phyloP scores from a whole-genome alignment of 2,797 vertebrate species.

The Rhinatrema bivittatum region DNA sequence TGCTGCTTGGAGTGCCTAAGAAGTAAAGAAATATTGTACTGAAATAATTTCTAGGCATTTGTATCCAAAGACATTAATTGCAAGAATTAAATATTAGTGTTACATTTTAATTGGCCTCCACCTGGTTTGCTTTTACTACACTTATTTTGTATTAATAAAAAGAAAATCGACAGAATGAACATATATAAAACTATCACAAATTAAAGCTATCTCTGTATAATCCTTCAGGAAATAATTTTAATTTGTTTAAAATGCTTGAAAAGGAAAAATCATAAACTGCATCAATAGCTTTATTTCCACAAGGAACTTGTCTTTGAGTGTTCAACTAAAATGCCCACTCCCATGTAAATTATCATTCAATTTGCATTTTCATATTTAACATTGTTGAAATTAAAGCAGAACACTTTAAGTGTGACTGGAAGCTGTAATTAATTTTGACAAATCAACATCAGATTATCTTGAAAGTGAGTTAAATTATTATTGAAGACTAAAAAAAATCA shows the following conservation, averaged over 20 bases:
- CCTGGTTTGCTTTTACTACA: slow-evolving; percentile 8
- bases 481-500: slow-evolving; percentile 69
- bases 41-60: slow-evolving; percentile 26
- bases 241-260: slow-evolving; percentile 78
- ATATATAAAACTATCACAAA: slow-evolving; percentile 35
- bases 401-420: slow-evolving; percentile 95
- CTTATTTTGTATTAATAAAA: slow-evolving; percentile 16
- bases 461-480: slow-evolving; percentile 91
- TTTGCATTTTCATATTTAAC: slow-evolving; percentile 98
- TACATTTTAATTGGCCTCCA: slow-evolving; percentile 1
- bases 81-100: slow-evolving; percentile 13
- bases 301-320: slow-evolving; percentile 85
- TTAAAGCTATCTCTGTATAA: slow-evolving; percentile 45
- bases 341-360: slow-evolving; percentile 85
- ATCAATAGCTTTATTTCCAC: slow-evolving; percentile 78
- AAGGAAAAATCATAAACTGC: slow-evolving; percentile 64
- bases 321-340: slow-evolving; percentile 95
- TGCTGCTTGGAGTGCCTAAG: slow-evolving; percentile 93
- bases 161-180: slow-evolving; percentile 18
- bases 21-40: slow-evolving; percentile 28
- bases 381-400: slow-evolving; percentile 92
- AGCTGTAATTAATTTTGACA: slow-evolving; percentile 99
- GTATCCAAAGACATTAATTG: slow-evolving; percentile 21
- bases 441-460: slow-evolving; percentile 98
- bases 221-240: slow-evolving; percentile 76